Evolutionary conservation across 1,140 invertebrate species (phyloP), one percentile per base, ranked within the genome.

Genomic region (Ceratosolen solmsi): DNA sequence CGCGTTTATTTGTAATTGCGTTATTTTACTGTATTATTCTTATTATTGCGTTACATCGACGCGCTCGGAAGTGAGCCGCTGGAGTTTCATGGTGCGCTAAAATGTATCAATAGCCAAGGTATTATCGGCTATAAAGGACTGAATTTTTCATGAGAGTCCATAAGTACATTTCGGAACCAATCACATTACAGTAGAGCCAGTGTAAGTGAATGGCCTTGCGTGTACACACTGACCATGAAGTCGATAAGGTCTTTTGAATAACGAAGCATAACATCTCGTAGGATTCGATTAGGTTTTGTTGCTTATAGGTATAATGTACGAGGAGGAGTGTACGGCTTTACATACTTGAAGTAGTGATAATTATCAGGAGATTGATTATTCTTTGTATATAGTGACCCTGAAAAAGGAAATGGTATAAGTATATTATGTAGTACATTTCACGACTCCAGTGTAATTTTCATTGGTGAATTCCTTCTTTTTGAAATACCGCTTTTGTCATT

Each of bases 231-330:
- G 68, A 65, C 76, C 79, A 25, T 72, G 36, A 74, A 75, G 82
- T 87, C 86, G 82, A 86, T 85, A 82, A 79, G 75, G 79, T 30
- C 49, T 75, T 73, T 84, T 87, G 63, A 87, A 87, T 87, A 87
- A 87, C 84, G 82, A 84, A 87, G 68, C n/a, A 63, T 5, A 80
- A 41, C 82, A 87, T 87, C 82, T 85, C 82, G 74, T 83, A 84
- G 79, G 85, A 84, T 86, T 85, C 82, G 36, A 38, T 68, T 38
- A 11, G 33, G 30, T 65, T 65, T 11, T 36, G 15, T 65, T 65
- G 80, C 76, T 49, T 33, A 70, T 68, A 70, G 17, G 73, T 56
- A n/a, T n/a, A 73, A 70, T 78, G 15, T 49, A 22, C 30, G 22
- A 56, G 25, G 36, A n/a, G 77, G 70, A 13, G 38, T 49, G 49